These are phyloP conservation scores for Zosterops borbonicus DNA, from an alignment of 2,113 vertebrate species.

Conservation along the genomic window DNA sequence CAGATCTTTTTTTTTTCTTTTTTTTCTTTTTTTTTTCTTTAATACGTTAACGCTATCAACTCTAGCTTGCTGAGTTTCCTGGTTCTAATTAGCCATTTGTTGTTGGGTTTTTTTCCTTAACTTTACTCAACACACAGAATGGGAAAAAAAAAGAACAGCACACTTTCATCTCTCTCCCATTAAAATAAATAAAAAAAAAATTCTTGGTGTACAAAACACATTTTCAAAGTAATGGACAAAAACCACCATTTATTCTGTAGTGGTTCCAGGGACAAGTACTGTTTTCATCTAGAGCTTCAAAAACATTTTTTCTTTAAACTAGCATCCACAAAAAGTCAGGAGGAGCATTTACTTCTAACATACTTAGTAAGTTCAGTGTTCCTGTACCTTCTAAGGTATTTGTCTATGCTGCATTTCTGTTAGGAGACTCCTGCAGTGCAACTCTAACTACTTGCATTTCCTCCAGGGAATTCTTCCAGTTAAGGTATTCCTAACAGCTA, in stretches of 20 bases:
- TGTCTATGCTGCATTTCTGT: background rate
- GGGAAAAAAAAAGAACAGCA: background rate
- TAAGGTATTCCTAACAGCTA: background rate
- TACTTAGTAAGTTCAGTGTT: background rate
- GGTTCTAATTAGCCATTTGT: background rate
- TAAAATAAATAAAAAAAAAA: background rate
- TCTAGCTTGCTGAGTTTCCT: background rate
- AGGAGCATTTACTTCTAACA: background rate
- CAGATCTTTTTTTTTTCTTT: too few species aligned
- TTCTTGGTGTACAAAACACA: background rate
- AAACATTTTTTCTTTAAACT: constrained; percentile 1
- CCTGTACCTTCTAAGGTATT: background rate
- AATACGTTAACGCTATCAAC: background rate
- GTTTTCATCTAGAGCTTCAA: background rate
- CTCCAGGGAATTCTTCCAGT: background rate
- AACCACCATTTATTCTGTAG: background rate
- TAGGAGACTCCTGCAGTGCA: background rate
- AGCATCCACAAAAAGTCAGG: background rate
- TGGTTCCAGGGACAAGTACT: background rate
- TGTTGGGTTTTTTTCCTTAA: background rate
- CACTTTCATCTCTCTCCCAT: background rate
- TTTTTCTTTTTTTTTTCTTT: too few species aligned
- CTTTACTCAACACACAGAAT: background rate
- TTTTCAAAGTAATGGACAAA: background rate
- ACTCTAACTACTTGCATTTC: background rate